Evolutionary conservation across 1,140 invertebrate genomes (phyloP).

Genomic region (Neocloeon triangulifer): DNA sequence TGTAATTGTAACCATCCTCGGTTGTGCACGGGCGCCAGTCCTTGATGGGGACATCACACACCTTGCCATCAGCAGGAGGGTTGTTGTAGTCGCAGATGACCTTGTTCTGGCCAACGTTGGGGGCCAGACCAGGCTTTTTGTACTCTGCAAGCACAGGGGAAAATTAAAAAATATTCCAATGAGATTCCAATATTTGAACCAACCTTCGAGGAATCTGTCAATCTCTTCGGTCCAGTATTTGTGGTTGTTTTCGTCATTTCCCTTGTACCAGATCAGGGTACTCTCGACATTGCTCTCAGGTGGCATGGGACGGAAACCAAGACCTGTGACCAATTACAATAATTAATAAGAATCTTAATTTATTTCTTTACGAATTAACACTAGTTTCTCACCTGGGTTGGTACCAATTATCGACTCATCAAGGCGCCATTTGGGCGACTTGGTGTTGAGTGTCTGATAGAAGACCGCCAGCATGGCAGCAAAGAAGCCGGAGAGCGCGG

Average conservation of each 20-base stretch:
- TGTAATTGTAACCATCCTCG: conserved; percentile 28
- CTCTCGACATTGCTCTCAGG: conserved; percentile 70
- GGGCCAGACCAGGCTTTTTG: conserved; percentile 14
- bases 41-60: conserved; percentile 27
- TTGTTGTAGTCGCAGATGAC: conserved; percentile 22
- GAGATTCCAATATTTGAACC: conserved; percentile 13
- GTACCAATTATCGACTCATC: conserved; percentile 63
- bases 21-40: conserved; percentile 25
- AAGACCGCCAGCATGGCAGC: conserved; percentile 76
- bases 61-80: conserved; percentile 20
- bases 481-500: conserved; percentile 70
- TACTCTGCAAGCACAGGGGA: conserved; percentile 19
- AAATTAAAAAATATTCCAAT: conserved; percentile 4
- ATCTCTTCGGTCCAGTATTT: conserved; percentile 55
- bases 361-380: not conserved
- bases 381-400: conserved; percentile 53
- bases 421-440: conserved; percentile 67
- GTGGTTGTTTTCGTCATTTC: conserved; percentile 51
- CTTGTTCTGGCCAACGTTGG: conserved; percentile 7
- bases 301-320: conserved; percentile 86
- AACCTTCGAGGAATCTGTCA: conserved; percentile 46
- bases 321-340: conserved; percentile 26
- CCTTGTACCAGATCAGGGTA: conserved; percentile 81
- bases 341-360: not conserved
- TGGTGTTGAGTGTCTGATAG: conserved; percentile 71